Conservation (phyloP, 2,797 vertebrate species). For the Spinus olivaceus region DNA sequence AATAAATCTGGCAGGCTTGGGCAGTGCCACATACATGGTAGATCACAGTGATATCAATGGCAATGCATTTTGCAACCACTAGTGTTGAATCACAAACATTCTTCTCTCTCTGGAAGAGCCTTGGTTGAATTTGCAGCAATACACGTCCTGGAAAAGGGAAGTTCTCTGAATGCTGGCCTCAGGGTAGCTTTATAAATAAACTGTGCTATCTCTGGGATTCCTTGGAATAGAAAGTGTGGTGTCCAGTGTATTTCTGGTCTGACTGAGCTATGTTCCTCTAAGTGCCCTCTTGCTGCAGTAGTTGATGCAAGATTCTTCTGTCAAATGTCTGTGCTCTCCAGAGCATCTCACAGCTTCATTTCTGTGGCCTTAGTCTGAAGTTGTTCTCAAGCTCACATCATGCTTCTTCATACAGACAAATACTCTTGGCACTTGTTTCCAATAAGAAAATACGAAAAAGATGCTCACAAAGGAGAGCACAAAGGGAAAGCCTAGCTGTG, state of each 20-base stretch:
- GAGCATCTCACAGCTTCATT: neutral
- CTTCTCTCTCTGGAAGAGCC: neutral
- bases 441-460: neutral
- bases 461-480: neutral
- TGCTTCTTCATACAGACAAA: neutral
- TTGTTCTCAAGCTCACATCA: neutral
- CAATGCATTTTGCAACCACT: neutral
- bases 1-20: neutral
- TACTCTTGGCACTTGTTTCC: neutral
- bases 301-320: neutral
- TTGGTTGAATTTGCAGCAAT: neutral
- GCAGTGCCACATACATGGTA: neutral
- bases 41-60: neutral
- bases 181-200: neutral
- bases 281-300: neutral
- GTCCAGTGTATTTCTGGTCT: neutral
- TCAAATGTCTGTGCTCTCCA: neutral
- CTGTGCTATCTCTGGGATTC: neutral
- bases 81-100: neutral
- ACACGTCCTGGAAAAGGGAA: neutral
- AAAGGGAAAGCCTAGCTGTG: neutral
- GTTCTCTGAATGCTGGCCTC: neutral
- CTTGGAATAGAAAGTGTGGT: neutral
- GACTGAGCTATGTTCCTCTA: neutral
- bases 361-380: neutral